Evolutionary conservation across 2,113 vertebrate species (phyloP).

Genomic region (Pelmatolapia mariae): DNA sequence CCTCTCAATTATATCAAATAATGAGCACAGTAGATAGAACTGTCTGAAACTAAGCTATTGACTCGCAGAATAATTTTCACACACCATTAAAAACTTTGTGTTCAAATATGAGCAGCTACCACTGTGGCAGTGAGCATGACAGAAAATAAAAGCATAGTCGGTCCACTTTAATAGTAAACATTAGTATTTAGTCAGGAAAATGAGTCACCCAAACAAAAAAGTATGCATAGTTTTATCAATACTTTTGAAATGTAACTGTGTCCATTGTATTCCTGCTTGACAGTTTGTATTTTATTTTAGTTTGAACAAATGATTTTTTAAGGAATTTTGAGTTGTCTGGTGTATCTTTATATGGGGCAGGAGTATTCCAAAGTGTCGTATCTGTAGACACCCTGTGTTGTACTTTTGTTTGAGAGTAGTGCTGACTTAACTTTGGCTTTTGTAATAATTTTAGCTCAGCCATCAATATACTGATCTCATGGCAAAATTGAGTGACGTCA

Average conservation of each 20-base stretch:
- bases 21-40: background rate
- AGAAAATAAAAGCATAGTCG: background rate
- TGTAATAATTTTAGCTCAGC: background rate
- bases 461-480: background rate
- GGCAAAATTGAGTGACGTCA: background rate
- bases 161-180: background rate
- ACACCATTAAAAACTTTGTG: background rate
- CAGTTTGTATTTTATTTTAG: background rate
- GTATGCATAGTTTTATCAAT: background rate
- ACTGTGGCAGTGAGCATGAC: background rate
- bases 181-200: background rate
- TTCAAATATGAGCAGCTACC: background rate
- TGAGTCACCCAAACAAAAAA: background rate
- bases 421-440: background rate
- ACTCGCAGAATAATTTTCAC: background rate
- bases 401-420: background rate
- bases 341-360: background rate
- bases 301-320: fast-evolving
- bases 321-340: fast-evolving
- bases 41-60: background rate
- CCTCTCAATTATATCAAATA: background rate
- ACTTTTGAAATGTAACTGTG: background rate
- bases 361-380: background rate
- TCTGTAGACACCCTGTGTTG: background rate
- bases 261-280: background rate